These are phyloP conservation scores for Agriopis marginaria DNA, from an alignment of 2,888 invertebrate genomes.

Conservation along the genomic window DNA sequence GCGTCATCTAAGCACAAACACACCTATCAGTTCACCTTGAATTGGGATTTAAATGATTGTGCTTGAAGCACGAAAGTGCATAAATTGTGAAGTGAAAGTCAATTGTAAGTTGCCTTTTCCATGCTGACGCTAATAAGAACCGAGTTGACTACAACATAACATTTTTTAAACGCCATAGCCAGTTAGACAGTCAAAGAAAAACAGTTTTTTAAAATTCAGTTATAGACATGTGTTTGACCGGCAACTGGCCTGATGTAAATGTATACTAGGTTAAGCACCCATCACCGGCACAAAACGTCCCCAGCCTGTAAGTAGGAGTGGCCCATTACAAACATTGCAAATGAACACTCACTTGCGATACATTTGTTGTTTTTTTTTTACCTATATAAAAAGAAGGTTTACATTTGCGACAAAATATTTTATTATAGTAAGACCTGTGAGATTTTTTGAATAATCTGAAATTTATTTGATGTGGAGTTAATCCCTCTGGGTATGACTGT, in stretches of 20 bases:
- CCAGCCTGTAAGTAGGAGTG: no score
- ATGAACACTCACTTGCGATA: no score
- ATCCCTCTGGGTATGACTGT: not conserved
- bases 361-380: no score
- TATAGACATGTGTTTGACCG: no score
- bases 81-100: conserved; percentile 44
- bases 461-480: conserved; percentile 3
- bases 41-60: conserved; percentile 19
- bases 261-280: no score
- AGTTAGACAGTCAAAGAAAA: not conserved
- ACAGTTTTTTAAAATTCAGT: no score
- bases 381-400: not conserved
- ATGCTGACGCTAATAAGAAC: conserved; percentile 6
- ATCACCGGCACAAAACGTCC: no score
- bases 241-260: not conserved
- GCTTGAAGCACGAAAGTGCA: conserved; percentile 37
- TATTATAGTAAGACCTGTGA: not conserved
- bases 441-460: conserved; percentile 9
- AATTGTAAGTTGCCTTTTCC: conserved; percentile 19
- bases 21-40: conserved; percentile 36
- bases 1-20: conserved; percentile 25
- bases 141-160: not conserved
- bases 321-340: no score
- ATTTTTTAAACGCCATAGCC: not conserved
- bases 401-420: not conserved